Evolutionary conservation across 2,797 vertebrate genomes (phyloP).

Genomic region (Periparus ater): DNA sequence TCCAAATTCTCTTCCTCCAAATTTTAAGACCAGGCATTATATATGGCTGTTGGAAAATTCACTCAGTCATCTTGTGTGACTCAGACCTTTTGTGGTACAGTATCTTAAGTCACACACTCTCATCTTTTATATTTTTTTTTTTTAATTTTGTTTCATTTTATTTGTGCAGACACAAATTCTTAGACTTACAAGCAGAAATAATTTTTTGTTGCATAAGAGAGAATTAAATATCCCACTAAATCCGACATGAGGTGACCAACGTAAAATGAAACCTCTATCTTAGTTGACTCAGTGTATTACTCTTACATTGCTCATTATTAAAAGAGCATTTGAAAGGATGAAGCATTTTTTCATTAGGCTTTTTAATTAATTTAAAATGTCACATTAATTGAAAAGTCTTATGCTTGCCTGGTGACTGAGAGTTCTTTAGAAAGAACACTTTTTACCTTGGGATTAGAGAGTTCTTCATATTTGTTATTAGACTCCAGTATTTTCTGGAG

Average conservation of each 20-base stretch:
- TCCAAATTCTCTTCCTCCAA: background rate
- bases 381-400: background rate
- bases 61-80: background rate
- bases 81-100: background rate
- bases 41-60: background rate
- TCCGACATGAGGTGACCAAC: background rate
- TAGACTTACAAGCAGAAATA: background rate
- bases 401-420: background rate
- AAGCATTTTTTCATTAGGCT: background rate
- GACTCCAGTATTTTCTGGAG: background rate
- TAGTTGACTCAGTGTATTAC: background rate
- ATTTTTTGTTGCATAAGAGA: background rate
- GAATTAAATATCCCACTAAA: background rate
- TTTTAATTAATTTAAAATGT: background rate
- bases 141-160: background rate
- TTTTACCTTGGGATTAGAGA: background rate
- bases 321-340: background rate
- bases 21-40: background rate
- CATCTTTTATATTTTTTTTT: accelerated
- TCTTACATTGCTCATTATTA: background rate
- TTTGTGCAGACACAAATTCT: background rate
- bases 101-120: background rate
- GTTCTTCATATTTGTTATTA: background rate
- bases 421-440: background rate
- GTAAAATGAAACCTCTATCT: background rate